These are phyloP conservation scores for Tragelaphus buxtoni DNA, from an alignment of 2,113 vertebrate genomes.

Conservation along the genomic window DNA sequence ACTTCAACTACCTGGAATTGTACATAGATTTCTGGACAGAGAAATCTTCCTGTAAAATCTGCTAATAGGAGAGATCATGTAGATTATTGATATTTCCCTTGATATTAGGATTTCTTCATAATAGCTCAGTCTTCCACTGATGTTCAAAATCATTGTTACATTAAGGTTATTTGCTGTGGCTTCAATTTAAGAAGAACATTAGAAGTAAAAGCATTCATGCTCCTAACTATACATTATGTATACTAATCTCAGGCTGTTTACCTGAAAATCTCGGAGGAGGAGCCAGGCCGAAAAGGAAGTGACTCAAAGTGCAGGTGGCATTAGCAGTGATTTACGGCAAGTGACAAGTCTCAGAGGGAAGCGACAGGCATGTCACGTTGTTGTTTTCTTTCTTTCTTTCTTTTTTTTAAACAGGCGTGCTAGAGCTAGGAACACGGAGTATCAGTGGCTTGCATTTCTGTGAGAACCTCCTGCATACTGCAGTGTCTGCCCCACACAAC, in stretches of 20 bases:
- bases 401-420: background rate
- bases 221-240: background rate
- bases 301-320: slow-evolving; percentile 30
- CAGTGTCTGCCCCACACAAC: background rate
- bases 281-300: slow-evolving; percentile 26
- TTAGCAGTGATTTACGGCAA: slow-evolving; percentile 39
- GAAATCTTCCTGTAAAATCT: slow-evolving; percentile 23
- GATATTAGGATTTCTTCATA: background rate
- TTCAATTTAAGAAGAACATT: slow-evolving; percentile 15
- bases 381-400: background rate
- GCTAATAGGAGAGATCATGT: background rate
- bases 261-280: slow-evolving; percentile 24
- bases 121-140: background rate
- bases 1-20: background rate
- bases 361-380: background rate
- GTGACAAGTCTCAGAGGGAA: slow-evolving; percentile 34
- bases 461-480: background rate
- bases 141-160: background rate
- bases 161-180: slow-evolving; percentile 2
- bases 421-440: background rate
- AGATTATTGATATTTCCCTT: background rate
- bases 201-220: background rate
- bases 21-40: background rate
- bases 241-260: slow-evolving; percentile 9
- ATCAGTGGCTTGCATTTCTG: background rate